Base-by-base conservation (phyloP, 1,140 invertebrate genomes). In the Cyclina sinensis region DNA sequence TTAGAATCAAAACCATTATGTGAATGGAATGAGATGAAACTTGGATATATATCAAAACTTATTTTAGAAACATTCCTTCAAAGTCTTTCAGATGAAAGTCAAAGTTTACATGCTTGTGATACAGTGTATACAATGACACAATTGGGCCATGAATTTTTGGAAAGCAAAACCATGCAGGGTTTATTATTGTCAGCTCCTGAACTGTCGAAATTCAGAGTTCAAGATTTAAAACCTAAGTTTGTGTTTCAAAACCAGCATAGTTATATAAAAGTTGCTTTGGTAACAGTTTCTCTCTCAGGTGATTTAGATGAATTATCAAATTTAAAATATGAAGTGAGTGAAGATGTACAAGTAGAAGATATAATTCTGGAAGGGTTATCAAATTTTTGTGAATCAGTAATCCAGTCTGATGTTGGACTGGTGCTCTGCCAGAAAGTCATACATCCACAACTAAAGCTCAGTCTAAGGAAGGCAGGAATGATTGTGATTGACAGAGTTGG, bases 381-480 rank as follows among this genome's bases (percentile, higher is more conserved):
- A 3, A 12, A 57, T 18, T 80, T 93, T 73, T 89, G 73, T 82
- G 84, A 90, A 21, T 37, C 46, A 14, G 70, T 91, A 14, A 74
- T 87, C n/a, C 74, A 76, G 27, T n/a, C 37, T 16, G 43, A 84
- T 35, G 90, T 92, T 70, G 91, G 89, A 21, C 24, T 92, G 35
- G 62, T 93, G 14, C 76, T 93, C 30, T 93, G 92, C 87, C 92
- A 93, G 87, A 91, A 91, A 76, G 92, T 93, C 7, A 86, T 93
- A 39, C 92, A 93, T 62, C 92, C 92, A 48, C 62, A 87, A 24
- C 27, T 93, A n/a, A 92, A 92, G 79, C 24, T 54, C 30, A 39
- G 65, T 21, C 70, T 93, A 37, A 54, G 65, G 98, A 92, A 98
- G 97, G 91, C 98, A 96, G 94, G 98, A 97, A 92, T 98, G 95